Conservation (phyloP, 2,888 invertebrate species). For the Hydrotaea cyrtoneurina region DNA sequence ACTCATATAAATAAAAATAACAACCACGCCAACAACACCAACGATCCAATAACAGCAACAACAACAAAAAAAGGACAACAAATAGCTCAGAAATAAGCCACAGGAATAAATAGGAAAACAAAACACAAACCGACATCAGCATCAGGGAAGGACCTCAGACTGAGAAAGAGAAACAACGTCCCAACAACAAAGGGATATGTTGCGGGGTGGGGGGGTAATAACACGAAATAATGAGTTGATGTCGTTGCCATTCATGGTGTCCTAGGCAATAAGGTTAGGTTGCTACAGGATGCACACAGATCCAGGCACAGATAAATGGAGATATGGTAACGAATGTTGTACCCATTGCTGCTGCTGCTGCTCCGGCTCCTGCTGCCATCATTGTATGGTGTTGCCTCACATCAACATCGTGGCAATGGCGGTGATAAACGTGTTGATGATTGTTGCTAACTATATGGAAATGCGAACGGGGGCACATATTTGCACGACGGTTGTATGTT, state of each 20-base stretch:
- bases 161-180: background rate
- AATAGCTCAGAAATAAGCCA: slow-evolving; percentile 44
- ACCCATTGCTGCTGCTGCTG: background rate
- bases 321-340: slow-evolving; percentile 28
- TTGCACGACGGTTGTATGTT: background rate
- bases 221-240: slow-evolving; percentile 55
- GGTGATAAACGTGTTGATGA: slow-evolving; percentile 61
- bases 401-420: slow-evolving; percentile 42
- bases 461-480: background rate
- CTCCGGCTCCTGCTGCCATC: background rate
- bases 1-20: slow-evolving; percentile 7
- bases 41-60: background rate
- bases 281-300: slow-evolving; percentile 22
- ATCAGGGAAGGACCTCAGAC: background rate
- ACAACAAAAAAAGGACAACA: slow-evolving; percentile 1
- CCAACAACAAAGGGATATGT: slow-evolving; percentile 24
- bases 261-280: slow-evolving; percentile 27
- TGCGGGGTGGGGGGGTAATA: no score
- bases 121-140: slow-evolving; percentile 4
- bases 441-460: slow-evolving; percentile 32
- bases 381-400: slow-evolving; percentile 22
- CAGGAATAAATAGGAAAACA: slow-evolving; percentile 45
- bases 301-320: background rate
- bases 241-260: slow-evolving; percentile 46
- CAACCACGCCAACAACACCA: background rate